Conservation (phyloP, 2,888 invertebrate species). For the Folsomia manolachei region DNA sequence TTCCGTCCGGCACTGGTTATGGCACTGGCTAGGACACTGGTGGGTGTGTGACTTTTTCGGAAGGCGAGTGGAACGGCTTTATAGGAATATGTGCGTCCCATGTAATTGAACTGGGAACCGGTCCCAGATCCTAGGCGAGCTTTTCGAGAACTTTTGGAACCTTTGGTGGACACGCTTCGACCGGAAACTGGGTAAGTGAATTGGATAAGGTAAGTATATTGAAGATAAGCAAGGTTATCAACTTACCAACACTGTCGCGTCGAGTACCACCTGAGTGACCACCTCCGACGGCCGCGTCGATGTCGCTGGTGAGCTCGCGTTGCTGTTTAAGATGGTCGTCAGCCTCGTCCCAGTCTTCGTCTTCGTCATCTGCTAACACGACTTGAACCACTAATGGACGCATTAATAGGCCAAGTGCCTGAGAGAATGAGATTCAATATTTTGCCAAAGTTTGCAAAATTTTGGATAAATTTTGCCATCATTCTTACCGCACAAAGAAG, state of each 20-base stretch:
- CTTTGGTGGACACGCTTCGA: too few species aligned
- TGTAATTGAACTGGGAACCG: background rate
- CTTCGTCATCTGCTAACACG: background rate
- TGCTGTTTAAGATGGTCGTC: background rate
- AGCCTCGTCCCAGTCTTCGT: background rate
- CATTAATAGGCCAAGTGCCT: background rate
- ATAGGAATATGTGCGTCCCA: background rate
- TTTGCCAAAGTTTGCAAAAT: background rate
- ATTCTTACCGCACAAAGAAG: background rate
- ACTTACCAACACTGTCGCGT: too few species aligned
- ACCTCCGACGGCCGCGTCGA: too few species aligned
- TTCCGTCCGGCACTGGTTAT: too few species aligned
- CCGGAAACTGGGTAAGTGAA: too few species aligned
- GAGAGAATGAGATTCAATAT: background rate
- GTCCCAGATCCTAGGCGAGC: too few species aligned
- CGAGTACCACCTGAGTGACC: too few species aligned
- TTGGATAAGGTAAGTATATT: too few species aligned
- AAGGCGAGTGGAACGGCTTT: slow-evolving; percentile 13
- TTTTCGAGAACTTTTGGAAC: too few species aligned
- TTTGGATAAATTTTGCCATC: background rate
- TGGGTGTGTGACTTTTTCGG: too few species aligned
- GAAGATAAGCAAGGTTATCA: too few species aligned
- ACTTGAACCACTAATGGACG: background rate
- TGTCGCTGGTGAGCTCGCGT: background rate
- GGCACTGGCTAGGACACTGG: too few species aligned